Evolutionary conservation across 2,113 vertebrate species (phyloP), one percentile per base, ranked within the genome.

Genomic region (Ascaphus truei): DNA sequence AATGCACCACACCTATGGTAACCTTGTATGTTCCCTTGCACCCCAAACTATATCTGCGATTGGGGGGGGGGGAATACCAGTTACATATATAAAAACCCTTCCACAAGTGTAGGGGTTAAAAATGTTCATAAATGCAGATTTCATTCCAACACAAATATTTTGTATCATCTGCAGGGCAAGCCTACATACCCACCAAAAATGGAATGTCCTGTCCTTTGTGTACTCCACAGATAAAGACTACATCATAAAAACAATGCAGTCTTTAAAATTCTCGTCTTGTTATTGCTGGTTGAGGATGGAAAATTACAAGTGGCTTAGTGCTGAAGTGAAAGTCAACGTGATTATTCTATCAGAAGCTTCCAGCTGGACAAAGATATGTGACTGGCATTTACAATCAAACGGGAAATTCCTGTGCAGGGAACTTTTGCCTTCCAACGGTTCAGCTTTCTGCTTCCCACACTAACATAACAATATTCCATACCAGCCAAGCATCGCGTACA

Each of bases 241-340:
- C 30, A 60, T 8, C 10, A 11, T 51, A 26, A 41, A 60, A 69
- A 60, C n/a, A 59, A 69, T 48, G 29, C 9, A 5, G 30, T 11
- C 56, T 12, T 34, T 20, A 48, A 47, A 68, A 16, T 12, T 27
- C 52, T 31, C 16, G 29, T 41, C 57, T 48, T 29, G 22, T 45
- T 50, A 37, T 30, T 27, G 31, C 41, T 22, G 22, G 53, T 34
- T 26, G 16, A 22, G 22, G 43, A 39, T 60, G 66, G 66, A 69
- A 69, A 69, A 69, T 69, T 69, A 69, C 66, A 39, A 69, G 66
- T 60, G 66, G 66, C 31, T 60, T 51, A 69, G 33, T 29, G 23
- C 56, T 30, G 33, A 15, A 57, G 18, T 29, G n/a, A 43, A 51
- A 60, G 45, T 51, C 66, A 69, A 36, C 43, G 25, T 27, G 45